Percentiles rank a stretch among this genome's conserved stretches.
phyloP scores from a whole-genome alignment of 1,140 invertebrate genomes.

The Chrysomallon squamiferum region DNA sequence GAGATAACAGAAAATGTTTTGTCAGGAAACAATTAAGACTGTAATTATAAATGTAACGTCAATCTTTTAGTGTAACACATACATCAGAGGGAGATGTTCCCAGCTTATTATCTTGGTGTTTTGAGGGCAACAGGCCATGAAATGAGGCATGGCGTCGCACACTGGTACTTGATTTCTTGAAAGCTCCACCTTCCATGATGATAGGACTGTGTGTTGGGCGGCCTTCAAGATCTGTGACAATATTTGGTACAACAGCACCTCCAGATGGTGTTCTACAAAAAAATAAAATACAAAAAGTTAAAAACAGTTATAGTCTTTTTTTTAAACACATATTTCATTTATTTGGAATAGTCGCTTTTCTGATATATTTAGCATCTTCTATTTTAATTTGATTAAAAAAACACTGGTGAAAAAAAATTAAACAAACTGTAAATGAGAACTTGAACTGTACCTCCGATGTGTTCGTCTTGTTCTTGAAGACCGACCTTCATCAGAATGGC shows the following conservation, averaged over 20 bases:
- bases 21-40: no score
- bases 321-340: not conserved
- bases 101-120: constrained; percentile 25
- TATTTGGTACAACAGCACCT: constrained; percentile 10
- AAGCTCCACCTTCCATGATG: constrained; percentile 35
- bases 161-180: constrained; percentile 23
- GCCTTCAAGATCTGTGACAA: not conserved
- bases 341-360: no score
- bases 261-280: constrained; percentile 25
- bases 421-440: no score
- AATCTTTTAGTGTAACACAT: constrained; percentile 5
- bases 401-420: no score
- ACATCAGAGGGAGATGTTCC: constrained; percentile 10
- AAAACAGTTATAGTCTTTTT: not conserved
- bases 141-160: constrained; percentile 44
- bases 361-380: no score
- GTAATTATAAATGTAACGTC: no score
- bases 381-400: no score
- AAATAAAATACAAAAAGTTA: constrained; percentile 8
- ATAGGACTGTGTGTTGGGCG: constrained; percentile 39
- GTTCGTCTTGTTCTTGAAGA: constrained; percentile 16
- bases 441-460: constrained; percentile 43
- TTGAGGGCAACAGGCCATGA: constrained; percentile 45
- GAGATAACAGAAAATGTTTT: no score
- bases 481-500: constrained; percentile 41